Percentiles rank a stretch among this genome's conserved stretches.
Evolutionary conservation across 2,797 vertebrate species (phyloP).

Genomic region (Lutjanus campechanus): DNA sequence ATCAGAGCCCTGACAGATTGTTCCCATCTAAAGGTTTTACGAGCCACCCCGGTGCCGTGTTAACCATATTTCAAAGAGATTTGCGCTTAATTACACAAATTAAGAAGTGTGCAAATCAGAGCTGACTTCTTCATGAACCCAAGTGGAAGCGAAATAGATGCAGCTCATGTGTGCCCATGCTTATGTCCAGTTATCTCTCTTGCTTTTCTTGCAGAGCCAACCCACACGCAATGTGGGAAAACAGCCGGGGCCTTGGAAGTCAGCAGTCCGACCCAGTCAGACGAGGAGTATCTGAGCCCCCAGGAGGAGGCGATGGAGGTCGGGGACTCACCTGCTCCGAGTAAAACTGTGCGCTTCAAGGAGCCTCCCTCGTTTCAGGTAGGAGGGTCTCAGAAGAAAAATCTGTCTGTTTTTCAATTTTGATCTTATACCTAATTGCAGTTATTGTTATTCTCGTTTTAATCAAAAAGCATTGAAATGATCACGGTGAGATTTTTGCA

Average conservation of each 20-base stretch:
- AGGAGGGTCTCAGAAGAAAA: conserved; percentile 33
- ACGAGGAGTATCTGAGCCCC: conserved; percentile 91
- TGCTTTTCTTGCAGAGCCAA: conserved; percentile 69
- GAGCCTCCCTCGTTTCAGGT: conserved; percentile 93
- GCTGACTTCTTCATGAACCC: conserved; percentile 28
- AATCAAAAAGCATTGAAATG: too few relatives aligned
- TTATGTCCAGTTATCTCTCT: not conserved
- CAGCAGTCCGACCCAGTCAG: conserved; percentile 86
- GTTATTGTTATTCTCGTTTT: too few relatives aligned
- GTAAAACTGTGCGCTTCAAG: conserved; percentile 83
- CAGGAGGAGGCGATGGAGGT: conserved; percentile 90
- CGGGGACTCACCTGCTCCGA: conserved; percentile 62
- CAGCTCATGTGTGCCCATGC: not conserved
- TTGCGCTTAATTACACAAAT: conserved; percentile 40
- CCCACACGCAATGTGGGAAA: conserved; percentile 67
- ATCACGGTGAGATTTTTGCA: too few relatives aligned
- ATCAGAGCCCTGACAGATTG: conserved; percentile 55
- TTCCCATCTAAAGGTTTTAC: conserved; percentile 34
- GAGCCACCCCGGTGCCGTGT: not conserved
- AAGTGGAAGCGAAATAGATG: conserved; percentile 33
- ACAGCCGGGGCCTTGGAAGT: conserved; percentile 65
- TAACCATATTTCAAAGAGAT: conserved; percentile 50
- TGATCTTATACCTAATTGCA: too few relatives aligned
- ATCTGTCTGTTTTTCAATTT: not conserved
- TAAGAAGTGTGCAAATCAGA: conserved; percentile 50